Evolutionary conservation across 2,797 vertebrate species (phyloP).

Genomic region (Fistularia commersonii): DNA sequence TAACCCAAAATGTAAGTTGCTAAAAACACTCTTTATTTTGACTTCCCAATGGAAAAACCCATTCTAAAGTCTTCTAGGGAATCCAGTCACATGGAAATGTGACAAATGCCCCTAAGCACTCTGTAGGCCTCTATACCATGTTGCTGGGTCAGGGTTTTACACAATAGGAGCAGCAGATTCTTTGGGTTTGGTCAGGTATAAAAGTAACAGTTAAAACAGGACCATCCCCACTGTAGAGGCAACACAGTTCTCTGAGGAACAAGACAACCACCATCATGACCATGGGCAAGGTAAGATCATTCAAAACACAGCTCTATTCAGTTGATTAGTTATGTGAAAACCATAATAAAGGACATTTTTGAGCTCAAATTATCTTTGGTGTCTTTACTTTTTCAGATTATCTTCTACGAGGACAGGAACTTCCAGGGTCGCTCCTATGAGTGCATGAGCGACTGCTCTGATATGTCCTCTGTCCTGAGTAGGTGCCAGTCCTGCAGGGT

Average conservation of each 20-base stretch:
- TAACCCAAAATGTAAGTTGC: constrained; percentile 17
- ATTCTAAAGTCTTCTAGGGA: constrained; percentile 59
- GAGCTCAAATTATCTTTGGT: too few species aligned
- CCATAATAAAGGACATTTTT: not conserved
- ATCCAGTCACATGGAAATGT: constrained; percentile 49
- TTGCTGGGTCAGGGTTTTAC: constrained; percentile 57
- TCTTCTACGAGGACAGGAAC: too few species aligned
- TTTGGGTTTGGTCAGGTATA: constrained; percentile 64
- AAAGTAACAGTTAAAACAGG: constrained; percentile 62
- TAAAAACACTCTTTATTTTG: constrained; percentile 37
- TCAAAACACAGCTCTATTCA: not conserved
- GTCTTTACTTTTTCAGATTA: constrained; percentile 44
- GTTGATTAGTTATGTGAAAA: not conserved
- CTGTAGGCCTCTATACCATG: constrained; percentile 61
- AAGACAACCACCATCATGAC: constrained; percentile 19
- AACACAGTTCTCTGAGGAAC: constrained; percentile 30
- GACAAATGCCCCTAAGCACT: constrained; percentile 44
- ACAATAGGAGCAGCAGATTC: constrained; percentile 58
- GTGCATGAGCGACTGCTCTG: constrained; percentile 59
- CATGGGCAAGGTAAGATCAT: constrained; percentile 60
- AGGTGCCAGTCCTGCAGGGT: constrained; percentile 50
- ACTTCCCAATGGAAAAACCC: constrained; percentile 42
- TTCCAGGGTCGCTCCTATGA: constrained; percentile 59
- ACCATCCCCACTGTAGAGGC: constrained; percentile 42
- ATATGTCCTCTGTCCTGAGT: constrained; percentile 62